A percentile compares a stretch with the other conserved stretches of the same genome.
Conservation (phyloP, 2,888 invertebrate species). For the Sialis fuliginosa region DNA sequence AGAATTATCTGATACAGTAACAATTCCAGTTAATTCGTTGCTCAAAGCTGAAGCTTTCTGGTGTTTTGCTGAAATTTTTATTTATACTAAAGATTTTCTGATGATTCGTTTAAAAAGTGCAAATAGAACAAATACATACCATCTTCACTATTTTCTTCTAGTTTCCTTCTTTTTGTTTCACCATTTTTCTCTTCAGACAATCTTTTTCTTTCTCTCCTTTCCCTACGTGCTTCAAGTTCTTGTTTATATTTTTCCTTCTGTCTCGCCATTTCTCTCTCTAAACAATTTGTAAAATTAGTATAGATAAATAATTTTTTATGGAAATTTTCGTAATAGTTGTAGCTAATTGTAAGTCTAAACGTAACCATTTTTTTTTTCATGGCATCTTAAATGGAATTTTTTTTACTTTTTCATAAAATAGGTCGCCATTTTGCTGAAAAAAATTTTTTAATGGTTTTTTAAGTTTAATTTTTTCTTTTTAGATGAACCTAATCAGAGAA, state of each 20-base stretch:
- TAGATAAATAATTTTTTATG: background rate
- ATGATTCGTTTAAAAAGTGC: background rate
- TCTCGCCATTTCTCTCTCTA: conserved; percentile 57
- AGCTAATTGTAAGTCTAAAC: too few species aligned
- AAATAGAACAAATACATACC: conserved; percentile 4
- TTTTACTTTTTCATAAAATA: too few species aligned
- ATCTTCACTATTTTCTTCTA: conserved; percentile 19
- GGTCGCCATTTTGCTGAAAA: too few species aligned
- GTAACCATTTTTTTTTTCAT: too few species aligned
- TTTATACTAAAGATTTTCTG: background rate
- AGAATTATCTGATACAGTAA: conserved; percentile 23
- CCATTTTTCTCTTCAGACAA: conserved; percentile 19
- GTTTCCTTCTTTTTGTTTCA: conserved; percentile 20
- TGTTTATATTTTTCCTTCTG: conserved; percentile 56
- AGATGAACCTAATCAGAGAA: too few species aligned
- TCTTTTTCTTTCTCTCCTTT: conserved; percentile 31
- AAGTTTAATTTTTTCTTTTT: too few species aligned
- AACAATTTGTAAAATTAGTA: conserved; percentile 11
- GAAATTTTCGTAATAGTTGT: too few species aligned
- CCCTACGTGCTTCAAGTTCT: conserved; percentile 55
- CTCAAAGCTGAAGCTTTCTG: conserved; percentile 10
- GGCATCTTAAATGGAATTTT: too few species aligned
- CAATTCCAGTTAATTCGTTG: conserved; percentile 19
- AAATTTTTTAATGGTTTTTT: too few species aligned
- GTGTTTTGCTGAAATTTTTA: conserved; percentile 14